These are phyloP conservation scores for Leistus spinibarbis DNA, from an alignment of 2,888 invertebrate species.

Conservation along the genomic window DNA sequence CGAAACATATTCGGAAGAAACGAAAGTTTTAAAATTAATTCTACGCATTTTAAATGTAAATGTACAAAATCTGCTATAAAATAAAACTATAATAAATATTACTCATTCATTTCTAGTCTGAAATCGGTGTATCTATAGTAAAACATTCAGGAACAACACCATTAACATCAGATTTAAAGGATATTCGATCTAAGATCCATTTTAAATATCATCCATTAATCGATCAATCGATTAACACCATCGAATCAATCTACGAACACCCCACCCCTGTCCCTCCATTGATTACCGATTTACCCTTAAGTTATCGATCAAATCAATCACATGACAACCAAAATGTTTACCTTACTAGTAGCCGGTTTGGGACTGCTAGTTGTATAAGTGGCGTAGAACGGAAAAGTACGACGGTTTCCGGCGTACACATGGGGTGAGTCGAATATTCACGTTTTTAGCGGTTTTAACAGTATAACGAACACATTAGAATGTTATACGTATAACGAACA, in stretches of 20 bases:
- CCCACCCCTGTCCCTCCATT: slow-evolving; percentile 59
- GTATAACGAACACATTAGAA: no score
- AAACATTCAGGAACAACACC: slow-evolving; percentile 59
- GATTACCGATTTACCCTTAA: slow-evolving; percentile 55
- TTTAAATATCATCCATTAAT: slow-evolving; percentile 55
- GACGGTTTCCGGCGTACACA: slow-evolving; percentile 16
- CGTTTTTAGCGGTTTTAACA: no score
- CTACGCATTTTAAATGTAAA: slow-evolving; percentile 63
- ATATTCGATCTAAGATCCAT: slow-evolving; percentile 57
- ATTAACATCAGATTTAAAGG: slow-evolving; percentile 56
- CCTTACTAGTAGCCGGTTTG: slow-evolving; percentile 7
- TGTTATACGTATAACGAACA: no score
- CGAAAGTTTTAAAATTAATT: slow-evolving; percentile 64
- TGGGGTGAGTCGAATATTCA: slow-evolving; percentile 17
- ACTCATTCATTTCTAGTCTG: slow-evolving; percentile 56
- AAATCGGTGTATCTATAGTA: slow-evolving; percentile 60
- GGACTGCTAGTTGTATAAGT: slow-evolving; percentile 39
- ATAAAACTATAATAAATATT: neutral
- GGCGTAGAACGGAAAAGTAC: slow-evolving; percentile 37
- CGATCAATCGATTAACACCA: slow-evolving; percentile 58
- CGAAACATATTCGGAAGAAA: slow-evolving; percentile 61
- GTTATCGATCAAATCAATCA: slow-evolving; percentile 49
- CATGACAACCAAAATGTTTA: neutral
- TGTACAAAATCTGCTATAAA: neutral
- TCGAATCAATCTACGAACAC: slow-evolving; percentile 49